These are phyloP conservation scores for Xerus inauris DNA, from an alignment of 2,113 vertebrate genomes.

Conservation along the genomic window DNA sequence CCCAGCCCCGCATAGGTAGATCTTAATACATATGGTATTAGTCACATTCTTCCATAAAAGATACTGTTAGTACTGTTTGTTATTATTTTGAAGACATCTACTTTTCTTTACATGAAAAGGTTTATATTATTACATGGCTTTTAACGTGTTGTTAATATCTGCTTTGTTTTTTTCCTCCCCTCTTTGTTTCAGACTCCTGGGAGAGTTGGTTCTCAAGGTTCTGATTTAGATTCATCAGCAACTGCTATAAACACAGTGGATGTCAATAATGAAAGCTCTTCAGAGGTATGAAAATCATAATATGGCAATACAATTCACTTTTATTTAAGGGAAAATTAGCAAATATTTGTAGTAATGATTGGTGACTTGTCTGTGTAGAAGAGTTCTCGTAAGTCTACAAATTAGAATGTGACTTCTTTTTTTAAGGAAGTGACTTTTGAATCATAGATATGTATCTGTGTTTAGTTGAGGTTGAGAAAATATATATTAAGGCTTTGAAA, in stretches of 20 bases:
- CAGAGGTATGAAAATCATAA: conserved; percentile 90
- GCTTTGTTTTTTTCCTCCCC: not conserved
- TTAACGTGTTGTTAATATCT: conserved; percentile 45
- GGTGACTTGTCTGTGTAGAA: not conserved
- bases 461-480: conserved; percentile 39
- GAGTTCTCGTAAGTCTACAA: conserved; percentile 4
- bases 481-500: conserved; percentile 42
- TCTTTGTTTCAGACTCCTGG: conserved; percentile 93
- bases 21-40: not conserved
- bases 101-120: not conserved
- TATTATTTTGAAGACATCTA: not conserved
- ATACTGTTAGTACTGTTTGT: not conserved
- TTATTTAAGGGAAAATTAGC: conserved; percentile 33
- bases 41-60: not conserved
- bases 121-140: conserved; percentile 38
- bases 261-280: conserved; percentile 94
- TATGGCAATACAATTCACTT: conserved; percentile 26
- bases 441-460: not conserved
- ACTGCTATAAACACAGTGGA: conserved; percentile 88
- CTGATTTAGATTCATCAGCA: conserved; percentile 95
- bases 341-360: conserved; percentile 41
- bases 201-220: conserved; percentile 95
- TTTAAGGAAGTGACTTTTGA: conserved; percentile 41
- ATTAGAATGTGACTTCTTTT: conserved; percentile 25
- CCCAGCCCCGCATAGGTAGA: too few relatives aligned